Percentiles rank a stretch among this genome's conserved stretches.
Conservation (phyloP, 2,113 vertebrate species). For the Eudyptes chrysolophus region DNA sequence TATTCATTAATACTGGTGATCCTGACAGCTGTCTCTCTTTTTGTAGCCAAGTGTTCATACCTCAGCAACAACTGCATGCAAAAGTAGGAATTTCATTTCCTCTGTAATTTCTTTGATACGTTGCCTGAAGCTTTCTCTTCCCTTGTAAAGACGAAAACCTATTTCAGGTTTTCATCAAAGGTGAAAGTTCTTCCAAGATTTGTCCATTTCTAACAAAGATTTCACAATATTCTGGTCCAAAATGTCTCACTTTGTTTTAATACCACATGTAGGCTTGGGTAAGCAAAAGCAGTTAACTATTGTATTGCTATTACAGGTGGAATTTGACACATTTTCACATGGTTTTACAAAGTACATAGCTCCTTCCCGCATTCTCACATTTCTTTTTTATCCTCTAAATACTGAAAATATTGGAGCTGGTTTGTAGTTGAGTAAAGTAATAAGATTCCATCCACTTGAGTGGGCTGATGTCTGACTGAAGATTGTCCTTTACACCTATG, state of each 20-base stretch:
- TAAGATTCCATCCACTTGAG: not conserved
- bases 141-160: not conserved
- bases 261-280: not conserved
- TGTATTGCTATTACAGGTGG: not conserved
- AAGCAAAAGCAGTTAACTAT: not conserved
- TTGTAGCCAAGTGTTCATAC: not conserved
- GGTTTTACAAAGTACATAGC: not conserved
- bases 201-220: not conserved
- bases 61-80: not conserved
- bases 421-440: not conserved
- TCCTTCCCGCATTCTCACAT: not conserved
- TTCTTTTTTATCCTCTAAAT: not conserved
- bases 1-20: not conserved
- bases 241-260: not conserved
- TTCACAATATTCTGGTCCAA: not conserved
- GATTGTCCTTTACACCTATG: not conserved
- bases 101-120: not conserved
- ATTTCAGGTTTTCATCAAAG: conserved; percentile 8
- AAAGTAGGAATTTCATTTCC: not conserved
- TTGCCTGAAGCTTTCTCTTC: not conserved
- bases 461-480: not conserved
- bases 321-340: not conserved
- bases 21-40: conserved; percentile 8
- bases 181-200: conserved; percentile 21
- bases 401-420: not conserved